Conservation (phyloP, 1,140 invertebrate genomes). For the Drosophila bocki region DNA sequence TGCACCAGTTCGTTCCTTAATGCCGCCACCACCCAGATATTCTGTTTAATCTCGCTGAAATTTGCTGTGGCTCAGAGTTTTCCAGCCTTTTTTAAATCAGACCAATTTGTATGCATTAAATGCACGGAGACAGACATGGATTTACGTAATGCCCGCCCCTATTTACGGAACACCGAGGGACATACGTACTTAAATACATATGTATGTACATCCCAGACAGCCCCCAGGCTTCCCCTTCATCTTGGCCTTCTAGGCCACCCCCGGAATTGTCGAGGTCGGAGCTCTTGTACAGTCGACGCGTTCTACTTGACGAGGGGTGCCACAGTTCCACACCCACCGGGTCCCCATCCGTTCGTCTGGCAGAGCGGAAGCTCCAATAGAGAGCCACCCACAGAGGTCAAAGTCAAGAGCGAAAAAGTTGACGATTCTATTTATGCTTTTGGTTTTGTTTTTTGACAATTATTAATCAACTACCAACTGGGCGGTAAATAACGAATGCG, state of each 20-base stretch:
- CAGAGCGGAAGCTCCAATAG: slow-evolving; percentile 67
- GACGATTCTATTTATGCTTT: slow-evolving; percentile 35
- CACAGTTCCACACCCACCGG: slow-evolving; percentile 16
- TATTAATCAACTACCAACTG: slow-evolving; percentile 66
- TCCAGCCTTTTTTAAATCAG: slow-evolving; percentile 63
- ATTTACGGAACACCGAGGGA: slow-evolving; percentile 18
- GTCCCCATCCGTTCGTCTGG: slow-evolving; percentile 16
- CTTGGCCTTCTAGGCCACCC: slow-evolving; percentile 37
- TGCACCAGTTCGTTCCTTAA: slow-evolving; percentile 46
- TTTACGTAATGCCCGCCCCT: slow-evolving; percentile 75
- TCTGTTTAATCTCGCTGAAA: slow-evolving; percentile 60
- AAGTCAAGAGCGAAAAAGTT: slow-evolving; percentile 66
- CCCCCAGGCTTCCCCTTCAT: not conserved
- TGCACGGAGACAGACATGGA: slow-evolving; percentile 63
- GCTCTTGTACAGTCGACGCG: slow-evolving; percentile 63
- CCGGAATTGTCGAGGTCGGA: slow-evolving; percentile 55
- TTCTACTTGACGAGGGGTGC: slow-evolving; percentile 62
- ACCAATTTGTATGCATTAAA: slow-evolving; percentile 82
- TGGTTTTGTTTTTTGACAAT: slow-evolving; percentile 41
- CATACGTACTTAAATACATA: slow-evolving; percentile 16
- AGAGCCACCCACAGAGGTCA: slow-evolving; percentile 61
- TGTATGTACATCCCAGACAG: slow-evolving; percentile 10
- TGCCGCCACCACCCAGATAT: slow-evolving; percentile 32
- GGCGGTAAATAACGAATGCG: slow-evolving; percentile 36
- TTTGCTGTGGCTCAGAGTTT: slow-evolving; percentile 54